These are phyloP conservation scores for Hemicentrotus pulcherrimus DNA, from an alignment of 35 echinoderm and acorn worm genomes.

Conservation along the genomic window DNA sequence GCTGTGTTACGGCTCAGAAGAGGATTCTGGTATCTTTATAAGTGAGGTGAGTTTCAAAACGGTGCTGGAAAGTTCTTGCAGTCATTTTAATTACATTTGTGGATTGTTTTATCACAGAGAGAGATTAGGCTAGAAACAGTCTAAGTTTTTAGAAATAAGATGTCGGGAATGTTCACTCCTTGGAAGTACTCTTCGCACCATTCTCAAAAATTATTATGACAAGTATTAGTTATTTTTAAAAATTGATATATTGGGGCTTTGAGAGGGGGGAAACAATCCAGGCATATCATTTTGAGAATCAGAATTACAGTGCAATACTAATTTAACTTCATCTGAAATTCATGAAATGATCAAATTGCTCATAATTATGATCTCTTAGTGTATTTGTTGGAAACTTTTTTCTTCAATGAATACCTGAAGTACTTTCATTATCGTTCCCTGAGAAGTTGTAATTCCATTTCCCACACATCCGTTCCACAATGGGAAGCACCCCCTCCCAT, in stretches of 20 bases:
- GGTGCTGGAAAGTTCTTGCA: background rate
- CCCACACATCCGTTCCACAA: background rate
- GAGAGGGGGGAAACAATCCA: background rate
- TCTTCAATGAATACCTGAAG: too few relatives aligned
- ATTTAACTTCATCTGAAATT: background rate
- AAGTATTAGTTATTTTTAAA: background rate
- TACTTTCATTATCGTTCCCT: too few relatives aligned
- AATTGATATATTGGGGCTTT: background rate
- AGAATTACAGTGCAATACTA: background rate
- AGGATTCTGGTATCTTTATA: constrained; percentile 91
- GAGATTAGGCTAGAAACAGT: too few relatives aligned
- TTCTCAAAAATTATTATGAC: too few relatives aligned
- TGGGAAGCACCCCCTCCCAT: background rate
- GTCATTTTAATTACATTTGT: background rate
- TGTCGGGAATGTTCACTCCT: too few relatives aligned
- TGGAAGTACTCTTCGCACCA: too few relatives aligned
- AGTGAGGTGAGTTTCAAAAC: constrained; percentile 71
- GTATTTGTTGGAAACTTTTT: too few relatives aligned
- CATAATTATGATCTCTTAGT: background rate
- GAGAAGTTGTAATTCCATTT: background rate
- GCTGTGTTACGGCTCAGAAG: constrained; percentile 87
- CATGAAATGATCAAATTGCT: background rate
- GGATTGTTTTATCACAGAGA: background rate
- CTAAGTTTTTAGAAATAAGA: too few relatives aligned
- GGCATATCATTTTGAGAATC: background rate